Conservation (phyloP, 2,113 vertebrate genomes). For the Stegastes partitus region DNA sequence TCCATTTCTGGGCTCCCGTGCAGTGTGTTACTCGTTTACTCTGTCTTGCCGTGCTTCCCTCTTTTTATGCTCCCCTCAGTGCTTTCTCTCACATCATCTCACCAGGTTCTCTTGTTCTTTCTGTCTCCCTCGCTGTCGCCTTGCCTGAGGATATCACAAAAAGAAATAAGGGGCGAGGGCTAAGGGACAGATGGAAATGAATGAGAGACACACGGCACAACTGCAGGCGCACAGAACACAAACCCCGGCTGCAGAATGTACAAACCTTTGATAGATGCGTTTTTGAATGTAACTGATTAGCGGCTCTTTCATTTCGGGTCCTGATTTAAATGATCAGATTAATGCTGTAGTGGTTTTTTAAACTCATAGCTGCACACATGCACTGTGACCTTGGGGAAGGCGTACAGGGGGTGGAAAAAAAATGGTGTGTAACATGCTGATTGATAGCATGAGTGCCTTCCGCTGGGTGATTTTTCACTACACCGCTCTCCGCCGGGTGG, state of each 20-base stretch:
- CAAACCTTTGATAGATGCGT: not conserved
- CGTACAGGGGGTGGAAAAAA: not conserved
- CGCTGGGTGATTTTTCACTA: conserved; percentile 47
- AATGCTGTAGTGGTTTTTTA: conserved; percentile 46
- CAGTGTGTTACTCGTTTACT: conserved; percentile 55
- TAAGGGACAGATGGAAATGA: conserved; percentile 69
- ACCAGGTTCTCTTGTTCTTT: conserved; percentile 67
- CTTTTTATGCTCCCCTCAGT: conserved; percentile 29
- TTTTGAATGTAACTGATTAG: conserved; percentile 7
- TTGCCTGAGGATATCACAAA: conserved; percentile 57
- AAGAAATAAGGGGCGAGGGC: conserved; percentile 54
- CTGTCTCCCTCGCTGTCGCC: conserved; percentile 57
- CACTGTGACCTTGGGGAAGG: conserved; percentile 60
- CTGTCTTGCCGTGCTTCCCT: conserved; percentile 16
- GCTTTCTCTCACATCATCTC: conserved; percentile 58
- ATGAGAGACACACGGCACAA: conserved; percentile 28
- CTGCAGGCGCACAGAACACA: conserved; percentile 12
- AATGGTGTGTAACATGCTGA: conserved; percentile 45
- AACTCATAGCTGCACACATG: conserved; percentile 21
- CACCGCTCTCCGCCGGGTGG: not conserved
- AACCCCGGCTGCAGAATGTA: conserved; percentile 26
- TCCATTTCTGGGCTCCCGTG: conserved; percentile 38
- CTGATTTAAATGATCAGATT: conserved; percentile 59
- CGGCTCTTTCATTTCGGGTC: conserved; percentile 15
- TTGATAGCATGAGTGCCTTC: conserved; percentile 46